Evolutionary conservation across 1,140 invertebrate genomes (phyloP).

Genomic region (Bombus affinis): DNA sequence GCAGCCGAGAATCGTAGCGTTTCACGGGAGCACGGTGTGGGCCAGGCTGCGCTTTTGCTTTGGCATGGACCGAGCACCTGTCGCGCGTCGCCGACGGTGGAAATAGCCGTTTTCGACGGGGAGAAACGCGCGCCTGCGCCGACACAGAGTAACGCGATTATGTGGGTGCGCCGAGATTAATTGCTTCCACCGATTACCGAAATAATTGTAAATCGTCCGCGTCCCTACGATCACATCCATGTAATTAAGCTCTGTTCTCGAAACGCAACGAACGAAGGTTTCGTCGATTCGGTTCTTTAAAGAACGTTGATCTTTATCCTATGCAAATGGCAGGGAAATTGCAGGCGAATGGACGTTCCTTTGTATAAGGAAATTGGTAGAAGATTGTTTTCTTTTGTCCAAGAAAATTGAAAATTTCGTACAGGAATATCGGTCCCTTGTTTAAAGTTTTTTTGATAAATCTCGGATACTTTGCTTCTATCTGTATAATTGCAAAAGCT

Average conservation of each 20-base stretch:
- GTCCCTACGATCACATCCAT: background rate
- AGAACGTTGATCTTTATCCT: background rate
- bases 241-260: background rate
- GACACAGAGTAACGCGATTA: constrained; percentile 40
- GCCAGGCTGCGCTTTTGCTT: constrained; percentile 9
- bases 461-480: background rate
- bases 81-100: constrained; percentile 59
- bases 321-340: background rate
- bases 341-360: background rate
- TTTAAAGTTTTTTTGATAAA: background rate
- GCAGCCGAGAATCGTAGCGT: constrained; percentile 49
- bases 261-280: background rate
- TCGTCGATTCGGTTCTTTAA: background rate
- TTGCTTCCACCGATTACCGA: constrained; percentile 42
- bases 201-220: constrained; percentile 39
- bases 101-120: constrained; percentile 57
- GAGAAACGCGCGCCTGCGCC: constrained; percentile 8
- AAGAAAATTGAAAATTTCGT: background rate
- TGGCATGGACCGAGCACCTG: constrained; percentile 63
- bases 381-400: background rate
- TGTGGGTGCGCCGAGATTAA: constrained; percentile 49
- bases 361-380: background rate
- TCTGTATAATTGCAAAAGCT: background rate
- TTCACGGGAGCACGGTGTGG: constrained; percentile 18
- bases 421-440: background rate